Conservation (phyloP, 2,888 invertebrate species). For the Mystacides longicornis region DNA sequence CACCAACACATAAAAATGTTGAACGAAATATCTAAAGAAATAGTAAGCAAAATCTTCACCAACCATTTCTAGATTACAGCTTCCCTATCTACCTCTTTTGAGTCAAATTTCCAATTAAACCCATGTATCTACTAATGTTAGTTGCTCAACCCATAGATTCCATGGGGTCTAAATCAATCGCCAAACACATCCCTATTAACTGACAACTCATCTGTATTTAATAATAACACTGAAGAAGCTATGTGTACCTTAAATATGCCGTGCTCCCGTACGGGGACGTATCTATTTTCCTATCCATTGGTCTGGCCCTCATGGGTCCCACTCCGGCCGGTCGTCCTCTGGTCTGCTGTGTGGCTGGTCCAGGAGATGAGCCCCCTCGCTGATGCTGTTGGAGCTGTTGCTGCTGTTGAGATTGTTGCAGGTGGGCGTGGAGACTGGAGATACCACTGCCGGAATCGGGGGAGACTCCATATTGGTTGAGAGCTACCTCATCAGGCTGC, state of each 20-base stretch:
- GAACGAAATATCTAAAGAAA: no score
- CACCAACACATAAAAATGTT: no score
- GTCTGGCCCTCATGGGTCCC: conserved; percentile 70
- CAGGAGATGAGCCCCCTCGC: conserved; percentile 45
- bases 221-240: no score
- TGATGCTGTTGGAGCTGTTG: neutral
- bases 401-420: neutral
- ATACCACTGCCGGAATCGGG: conserved; percentile 9
- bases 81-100: no score
- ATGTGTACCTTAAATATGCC: conserved; percentile 52
- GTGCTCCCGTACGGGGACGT: conserved; percentile 77
- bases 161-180: no score
- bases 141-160: no score
- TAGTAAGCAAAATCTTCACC: no score
- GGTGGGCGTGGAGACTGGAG: neutral
- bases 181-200: no score
- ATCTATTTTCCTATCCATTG: conserved; percentile 73
- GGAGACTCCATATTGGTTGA: conserved; percentile 20
- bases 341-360: conserved; percentile 59
- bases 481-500: conserved; percentile 27
- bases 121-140: no score
- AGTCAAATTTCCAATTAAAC: no score
- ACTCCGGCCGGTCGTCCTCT: conserved; percentile 53
- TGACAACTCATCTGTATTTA: no score
- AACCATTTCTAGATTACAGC: no score